Conservation (phyloP, 2,797 vertebrate species). For the Hephaestus fuliginosus region DNA sequence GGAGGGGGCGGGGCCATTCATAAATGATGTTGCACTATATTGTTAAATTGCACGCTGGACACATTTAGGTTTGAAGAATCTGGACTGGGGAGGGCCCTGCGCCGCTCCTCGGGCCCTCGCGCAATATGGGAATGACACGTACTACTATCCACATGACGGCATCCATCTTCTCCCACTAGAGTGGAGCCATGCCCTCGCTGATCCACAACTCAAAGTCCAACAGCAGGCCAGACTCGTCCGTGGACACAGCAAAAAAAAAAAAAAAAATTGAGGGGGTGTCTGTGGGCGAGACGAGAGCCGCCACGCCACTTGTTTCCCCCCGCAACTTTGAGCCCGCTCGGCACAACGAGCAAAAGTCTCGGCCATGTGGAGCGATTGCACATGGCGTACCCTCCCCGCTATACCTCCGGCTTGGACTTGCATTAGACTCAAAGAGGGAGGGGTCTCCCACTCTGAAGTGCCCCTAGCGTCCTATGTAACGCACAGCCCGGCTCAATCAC, state of each 20-base stretch:
- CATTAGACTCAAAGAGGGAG: constrained; percentile 67
- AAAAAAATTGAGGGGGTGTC: constrained; percentile 14
- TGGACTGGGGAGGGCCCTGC: constrained; percentile 27
- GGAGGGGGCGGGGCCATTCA: constrained; percentile 76
- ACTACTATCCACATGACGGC: constrained; percentile 76
- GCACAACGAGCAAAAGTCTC: constrained; percentile 4
- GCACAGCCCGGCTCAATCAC: constrained; percentile 43
- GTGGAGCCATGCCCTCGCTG: constrained; percentile 66
- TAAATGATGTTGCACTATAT: constrained; percentile 71
- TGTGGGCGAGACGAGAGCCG: constrained; percentile 5
- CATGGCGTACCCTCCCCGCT: constrained; percentile 65
- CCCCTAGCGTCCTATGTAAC: constrained; percentile 60
- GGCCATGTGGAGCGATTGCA: constrained; percentile 58
- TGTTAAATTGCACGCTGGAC: constrained; percentile 59
- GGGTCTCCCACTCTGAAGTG: constrained; percentile 61
- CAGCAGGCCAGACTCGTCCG: constrained; percentile 52
- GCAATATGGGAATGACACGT: constrained; percentile 80
- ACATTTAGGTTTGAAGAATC: constrained; percentile 32
- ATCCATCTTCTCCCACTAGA: constrained; percentile 79
- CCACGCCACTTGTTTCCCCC: constrained; percentile 19
- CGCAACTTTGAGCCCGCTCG: constrained; percentile 27
- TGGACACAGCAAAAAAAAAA: constrained; percentile 34
- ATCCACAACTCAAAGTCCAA: constrained; percentile 74
- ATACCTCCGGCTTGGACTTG: constrained; percentile 62
- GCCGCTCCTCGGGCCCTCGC: constrained; percentile 36